Evolutionary conservation across 1,140 invertebrate species (phyloP), one percentile per base, ranked within the genome.

Genomic region (Bombus fervidus): DNA sequence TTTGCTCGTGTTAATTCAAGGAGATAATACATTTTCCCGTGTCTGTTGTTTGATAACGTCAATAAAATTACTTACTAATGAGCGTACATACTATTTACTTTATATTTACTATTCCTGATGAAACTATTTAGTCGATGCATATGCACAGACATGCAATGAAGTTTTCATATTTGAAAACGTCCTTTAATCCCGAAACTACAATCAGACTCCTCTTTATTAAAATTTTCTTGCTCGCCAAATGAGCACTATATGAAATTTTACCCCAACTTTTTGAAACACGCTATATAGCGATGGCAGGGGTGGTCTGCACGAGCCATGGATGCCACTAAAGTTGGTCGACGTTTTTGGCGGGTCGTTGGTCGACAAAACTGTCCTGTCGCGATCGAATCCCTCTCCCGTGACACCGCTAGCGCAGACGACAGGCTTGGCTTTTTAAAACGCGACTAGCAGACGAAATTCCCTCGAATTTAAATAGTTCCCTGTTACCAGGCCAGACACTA

Each of bases 351-450:
- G 64, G 34, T 41, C 83, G 41, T 76, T 69, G 86, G 75, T 69
- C 79, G 86, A 90, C 89, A 90, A 90, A 91, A 90, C 89, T 89
- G 89, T 75, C 64, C 78, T 59, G 86, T 83, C 86, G 86, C 83
- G 88, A 77, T 80, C 73, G 66, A 66, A 73, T 74, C 83, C 76
- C 87, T 72, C 77, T 76, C 64, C 76, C 78, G 68, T 83, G 64
- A 57, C 75, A 73, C 22, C 31, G 34, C 72, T 76, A 74, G 64
- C 84, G 84, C 59, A 68, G 57, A n/a, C 69, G 77, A 74, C 68
- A 39, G 81, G 83, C 88, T 76, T 86, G 89, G 86, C 87, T 91
- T 91, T 91, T 91, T 91, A 87, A 90, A 91, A 78, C 71, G 71
- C 39, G 41, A 15, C 77, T 34, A 28, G 53, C 87, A 57, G 81